A percentile compares a stretch with the other conserved stretches of the same genome.
These are phyloP conservation scores for Petrophora chlorosata DNA, from an alignment of 2,888 invertebrate genomes.

Conservation along the genomic window DNA sequence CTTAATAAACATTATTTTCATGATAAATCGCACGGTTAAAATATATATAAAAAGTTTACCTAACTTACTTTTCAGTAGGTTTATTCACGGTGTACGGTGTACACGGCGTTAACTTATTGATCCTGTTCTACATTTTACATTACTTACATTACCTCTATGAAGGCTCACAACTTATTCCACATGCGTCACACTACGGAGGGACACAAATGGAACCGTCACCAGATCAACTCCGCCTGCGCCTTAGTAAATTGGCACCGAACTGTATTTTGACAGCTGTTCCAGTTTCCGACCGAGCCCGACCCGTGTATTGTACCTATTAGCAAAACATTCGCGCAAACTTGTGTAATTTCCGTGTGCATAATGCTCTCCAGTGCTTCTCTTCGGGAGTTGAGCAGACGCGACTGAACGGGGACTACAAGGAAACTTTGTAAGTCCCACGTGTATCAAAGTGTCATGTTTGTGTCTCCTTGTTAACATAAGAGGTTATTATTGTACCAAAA, in stretches of 20 bases:
- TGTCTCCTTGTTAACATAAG: too few relatives aligned
- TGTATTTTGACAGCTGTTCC: slow-evolving; percentile 31
- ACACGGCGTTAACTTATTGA: too few relatives aligned
- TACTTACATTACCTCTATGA: too few relatives aligned
- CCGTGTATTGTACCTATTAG: slow-evolving; percentile 28
- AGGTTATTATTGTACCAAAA: too few relatives aligned
- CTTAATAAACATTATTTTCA: too few relatives aligned
- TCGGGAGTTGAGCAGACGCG: slow-evolving; percentile 3
- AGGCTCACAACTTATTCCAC: too few relatives aligned
- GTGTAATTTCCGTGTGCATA: slow-evolving; percentile 34
- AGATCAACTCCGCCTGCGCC: slow-evolving; percentile 10
- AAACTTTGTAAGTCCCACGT: background rate
- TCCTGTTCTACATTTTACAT: too few relatives aligned
- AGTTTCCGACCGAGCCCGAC: slow-evolving; percentile 16
- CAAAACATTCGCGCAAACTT: slow-evolving; percentile 25
- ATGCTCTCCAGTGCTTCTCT: slow-evolving; percentile 10
- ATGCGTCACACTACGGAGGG: background rate
- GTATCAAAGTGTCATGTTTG: too few relatives aligned
- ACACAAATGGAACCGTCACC: slow-evolving; percentile 6
- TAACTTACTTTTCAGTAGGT: too few relatives aligned
- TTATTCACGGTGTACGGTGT: too few relatives aligned
- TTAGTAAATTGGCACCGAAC: slow-evolving; percentile 25
- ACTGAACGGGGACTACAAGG: background rate
- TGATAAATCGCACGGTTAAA: too few relatives aligned
- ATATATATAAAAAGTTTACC: too few relatives aligned